Conservation (phyloP, 2,888 invertebrate genomes). For the Neocrepidodera transversa region DNA sequence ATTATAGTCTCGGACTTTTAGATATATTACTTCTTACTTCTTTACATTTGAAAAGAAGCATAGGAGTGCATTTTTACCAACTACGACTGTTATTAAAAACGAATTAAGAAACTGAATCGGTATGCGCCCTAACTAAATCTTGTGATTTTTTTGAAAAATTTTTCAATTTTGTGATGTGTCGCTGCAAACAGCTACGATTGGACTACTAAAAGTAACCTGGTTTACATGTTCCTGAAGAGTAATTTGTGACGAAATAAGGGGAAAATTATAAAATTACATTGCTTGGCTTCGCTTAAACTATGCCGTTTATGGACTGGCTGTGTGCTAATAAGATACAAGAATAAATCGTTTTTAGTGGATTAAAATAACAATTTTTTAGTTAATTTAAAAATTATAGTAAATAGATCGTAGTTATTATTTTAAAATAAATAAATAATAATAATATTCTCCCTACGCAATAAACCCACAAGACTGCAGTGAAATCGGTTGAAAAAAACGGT, state of each 20-base stretch:
- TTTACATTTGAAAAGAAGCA: constrained; percentile 16
- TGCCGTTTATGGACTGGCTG: constrained; percentile 56
- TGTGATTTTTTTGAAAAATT: constrained; percentile 1
- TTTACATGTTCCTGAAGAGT: constrained; percentile 60
- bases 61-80: constrained; percentile 20
- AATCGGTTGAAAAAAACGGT: no score
- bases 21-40: constrained; percentile 54
- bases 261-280: constrained; percentile 64
- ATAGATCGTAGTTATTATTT: no score
- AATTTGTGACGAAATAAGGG: constrained; percentile 64
- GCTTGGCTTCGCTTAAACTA: constrained; percentile 61
- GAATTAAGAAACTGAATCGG: constrained; percentile 41
- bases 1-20: constrained; percentile 57
- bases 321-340: constrained; percentile 41
- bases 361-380: no score
- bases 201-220: constrained; percentile 58
- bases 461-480: no score
- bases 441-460: no score
- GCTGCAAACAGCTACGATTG: constrained; percentile 56
- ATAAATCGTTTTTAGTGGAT: no score
- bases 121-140: constrained; percentile 17
- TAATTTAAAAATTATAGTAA: no score
- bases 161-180: constrained; percentile 44
- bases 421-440: no score
- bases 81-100: constrained; percentile 45